Percentiles rank a stretch among this genome's conserved stretches.
Conservation (phyloP, 1,140 invertebrate species). For the Marisa cornuarietis region DNA sequence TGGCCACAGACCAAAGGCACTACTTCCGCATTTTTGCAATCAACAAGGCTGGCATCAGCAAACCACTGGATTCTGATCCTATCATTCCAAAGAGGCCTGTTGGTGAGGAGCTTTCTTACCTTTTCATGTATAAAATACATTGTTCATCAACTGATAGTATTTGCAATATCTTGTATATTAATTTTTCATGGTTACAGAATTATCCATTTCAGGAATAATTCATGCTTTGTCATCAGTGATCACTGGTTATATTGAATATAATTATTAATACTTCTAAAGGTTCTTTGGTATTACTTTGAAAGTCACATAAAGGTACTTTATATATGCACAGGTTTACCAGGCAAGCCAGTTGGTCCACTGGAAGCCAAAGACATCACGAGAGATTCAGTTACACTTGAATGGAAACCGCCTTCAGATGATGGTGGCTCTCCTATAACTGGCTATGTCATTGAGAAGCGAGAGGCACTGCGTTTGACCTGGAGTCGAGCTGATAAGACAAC, state of each 20-base stretch:
- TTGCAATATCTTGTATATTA: too few species aligned
- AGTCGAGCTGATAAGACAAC: constrained; percentile 44
- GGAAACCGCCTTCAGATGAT: constrained; percentile 87
- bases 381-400: constrained; percentile 91
- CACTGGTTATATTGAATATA: too few species aligned
- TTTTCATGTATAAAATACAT: not conserved
- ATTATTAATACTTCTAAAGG: too few species aligned
- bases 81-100: constrained; percentile 84
- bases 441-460: constrained; percentile 63
- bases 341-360: constrained; percentile 83
- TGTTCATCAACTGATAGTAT: too few species aligned
- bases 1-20: constrained; percentile 75
- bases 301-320: not conserved
- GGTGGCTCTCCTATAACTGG: constrained; percentile 76
- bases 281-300: not conserved
- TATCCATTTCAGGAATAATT: too few species aligned
- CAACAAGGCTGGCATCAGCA: constrained; percentile 88
- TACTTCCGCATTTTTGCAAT: constrained; percentile 79
- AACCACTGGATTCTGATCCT: constrained; percentile 88
- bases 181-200: too few species aligned
- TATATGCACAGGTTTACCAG: constrained; percentile 77
- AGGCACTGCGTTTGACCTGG: constrained; percentile 50
- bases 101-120: constrained; percentile 34
- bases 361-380: constrained; percentile 90
- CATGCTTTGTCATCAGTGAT: too few species aligned